Evolutionary conservation across 2,888 invertebrate species (phyloP).

Genomic region (Actias luna): DNA sequence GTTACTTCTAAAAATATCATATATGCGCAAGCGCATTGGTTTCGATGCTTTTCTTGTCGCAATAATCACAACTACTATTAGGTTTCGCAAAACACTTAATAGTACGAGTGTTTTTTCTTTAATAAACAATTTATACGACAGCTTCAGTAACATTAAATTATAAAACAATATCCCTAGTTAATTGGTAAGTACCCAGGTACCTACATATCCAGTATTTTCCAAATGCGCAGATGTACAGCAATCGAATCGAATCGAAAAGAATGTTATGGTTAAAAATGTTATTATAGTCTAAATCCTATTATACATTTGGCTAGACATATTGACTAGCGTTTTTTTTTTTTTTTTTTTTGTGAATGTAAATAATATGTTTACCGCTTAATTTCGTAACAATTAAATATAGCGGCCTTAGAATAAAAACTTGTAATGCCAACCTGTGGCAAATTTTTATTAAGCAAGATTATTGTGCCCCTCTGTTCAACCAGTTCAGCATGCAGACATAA

Average conservation of each 20-base stretch:
- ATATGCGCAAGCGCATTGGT: slow-evolving; percentile 8
- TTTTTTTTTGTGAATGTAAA: neutral
- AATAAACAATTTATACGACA: neutral
- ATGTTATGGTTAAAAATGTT: neutral
- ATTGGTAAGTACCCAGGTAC: neutral
- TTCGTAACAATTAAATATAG: too few species aligned
- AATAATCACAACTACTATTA: neutral
- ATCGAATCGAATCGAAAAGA: neutral
- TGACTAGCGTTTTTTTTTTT: too few species aligned
- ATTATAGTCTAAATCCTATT: neutral
- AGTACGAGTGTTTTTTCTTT: neutral
- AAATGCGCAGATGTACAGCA: neutral
- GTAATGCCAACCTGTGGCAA: too few species aligned
- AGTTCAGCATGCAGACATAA: too few species aligned
- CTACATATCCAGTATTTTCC: neutral
- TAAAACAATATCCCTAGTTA: neutral
- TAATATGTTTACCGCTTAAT: neutral
- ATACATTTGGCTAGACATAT: neutral
- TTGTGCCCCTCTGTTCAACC: too few species aligned
- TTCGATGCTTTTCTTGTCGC: slow-evolving; percentile 1
- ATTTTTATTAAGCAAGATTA: too few species aligned
- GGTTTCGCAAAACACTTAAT: neutral
- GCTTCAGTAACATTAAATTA: neutral
- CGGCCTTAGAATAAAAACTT: too few species aligned
- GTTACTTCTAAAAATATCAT: slow-evolving; percentile 6